A percentile compares a stretch with the other conserved stretches of the same genome.
Conservation (phyloP, 1,140 invertebrate species). For the Antheraea mylitta region DNA sequence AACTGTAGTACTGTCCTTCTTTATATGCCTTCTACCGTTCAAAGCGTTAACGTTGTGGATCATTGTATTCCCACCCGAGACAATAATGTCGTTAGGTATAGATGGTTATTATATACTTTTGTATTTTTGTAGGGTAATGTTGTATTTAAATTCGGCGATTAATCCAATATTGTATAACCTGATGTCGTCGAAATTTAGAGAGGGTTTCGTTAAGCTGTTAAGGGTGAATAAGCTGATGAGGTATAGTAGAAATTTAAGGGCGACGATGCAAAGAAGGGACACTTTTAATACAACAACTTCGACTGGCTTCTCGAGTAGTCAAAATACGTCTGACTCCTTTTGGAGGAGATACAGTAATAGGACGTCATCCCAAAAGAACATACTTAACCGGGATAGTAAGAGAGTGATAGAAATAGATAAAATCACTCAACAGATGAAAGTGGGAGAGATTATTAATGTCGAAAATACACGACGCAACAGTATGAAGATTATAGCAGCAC, state of each 20-base stretch:
- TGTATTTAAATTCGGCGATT: conserved; percentile 93
- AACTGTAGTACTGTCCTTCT: conserved; percentile 94
- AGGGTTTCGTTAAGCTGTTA: conserved; percentile 86
- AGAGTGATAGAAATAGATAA: conserved; percentile 39
- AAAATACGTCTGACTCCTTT: conserved; percentile 73
- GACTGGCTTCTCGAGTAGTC: conserved; percentile 75
- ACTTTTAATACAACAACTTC: conserved; percentile 77
- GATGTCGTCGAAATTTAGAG: conserved; percentile 95
- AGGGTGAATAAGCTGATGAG: conserved; percentile 72
- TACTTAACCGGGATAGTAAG: conserved; percentile 64
- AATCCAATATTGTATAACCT: conserved; percentile 95
- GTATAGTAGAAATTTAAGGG: conserved; percentile 63
- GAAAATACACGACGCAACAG: conserved; percentile 75
- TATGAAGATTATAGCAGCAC: conserved; percentile 72
- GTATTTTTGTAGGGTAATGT: conserved; percentile 91
- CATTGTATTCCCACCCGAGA: conserved; percentile 85
- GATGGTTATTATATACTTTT: conserved; percentile 91
- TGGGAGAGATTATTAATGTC: conserved; percentile 72
- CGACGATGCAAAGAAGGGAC: conserved; percentile 73
- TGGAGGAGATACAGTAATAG: conserved; percentile 76
- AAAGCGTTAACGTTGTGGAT: conserved; percentile 92
- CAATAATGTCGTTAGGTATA: conserved; percentile 82
- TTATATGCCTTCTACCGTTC: conserved; percentile 93
- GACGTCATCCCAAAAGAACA: conserved; percentile 65
- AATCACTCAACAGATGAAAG: conserved; percentile 59